Conservation (phyloP, 2,888 invertebrate genomes). For the Panzeria rudis region DNA sequence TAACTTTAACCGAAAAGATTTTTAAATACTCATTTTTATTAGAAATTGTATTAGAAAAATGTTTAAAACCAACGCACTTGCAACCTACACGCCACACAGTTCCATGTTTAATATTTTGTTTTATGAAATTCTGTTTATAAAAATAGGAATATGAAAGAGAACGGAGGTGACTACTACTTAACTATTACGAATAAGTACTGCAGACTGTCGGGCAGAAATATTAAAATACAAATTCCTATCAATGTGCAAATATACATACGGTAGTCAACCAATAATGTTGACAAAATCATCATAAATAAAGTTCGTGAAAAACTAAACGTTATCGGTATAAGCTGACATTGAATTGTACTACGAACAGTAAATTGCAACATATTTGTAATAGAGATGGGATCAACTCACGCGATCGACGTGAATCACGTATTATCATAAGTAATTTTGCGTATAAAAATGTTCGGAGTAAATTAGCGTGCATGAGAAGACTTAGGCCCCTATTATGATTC, state of each 20-base stretch:
- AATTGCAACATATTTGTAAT: background rate
- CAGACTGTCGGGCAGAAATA: background rate
- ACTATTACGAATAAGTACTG: conserved; percentile 3
- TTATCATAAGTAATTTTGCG: no score
- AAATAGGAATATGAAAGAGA: no score
- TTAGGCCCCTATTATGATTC: no score
- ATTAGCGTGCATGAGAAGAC: no score
- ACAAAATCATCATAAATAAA: conserved; percentile 55
- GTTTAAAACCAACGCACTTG: background rate
- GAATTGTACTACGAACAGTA: background rate
- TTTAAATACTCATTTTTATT: no score
- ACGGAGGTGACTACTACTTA: background rate
- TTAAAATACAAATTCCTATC: conserved; percentile 69
- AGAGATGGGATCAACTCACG: background rate
- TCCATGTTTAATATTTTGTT: background rate
- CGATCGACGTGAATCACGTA: no score
- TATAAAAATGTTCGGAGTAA: no score
- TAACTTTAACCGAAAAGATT: no score
- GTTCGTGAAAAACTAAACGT: background rate
- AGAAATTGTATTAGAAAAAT: no score
- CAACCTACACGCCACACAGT: background rate
- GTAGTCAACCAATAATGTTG: conserved; percentile 77
- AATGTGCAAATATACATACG: conserved; percentile 80
- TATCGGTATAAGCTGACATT: conserved; percentile 10
- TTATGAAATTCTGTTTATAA: background rate